Conservation (phyloP, 2,113 vertebrate genomes). For the Perca flavescens region DNA sequence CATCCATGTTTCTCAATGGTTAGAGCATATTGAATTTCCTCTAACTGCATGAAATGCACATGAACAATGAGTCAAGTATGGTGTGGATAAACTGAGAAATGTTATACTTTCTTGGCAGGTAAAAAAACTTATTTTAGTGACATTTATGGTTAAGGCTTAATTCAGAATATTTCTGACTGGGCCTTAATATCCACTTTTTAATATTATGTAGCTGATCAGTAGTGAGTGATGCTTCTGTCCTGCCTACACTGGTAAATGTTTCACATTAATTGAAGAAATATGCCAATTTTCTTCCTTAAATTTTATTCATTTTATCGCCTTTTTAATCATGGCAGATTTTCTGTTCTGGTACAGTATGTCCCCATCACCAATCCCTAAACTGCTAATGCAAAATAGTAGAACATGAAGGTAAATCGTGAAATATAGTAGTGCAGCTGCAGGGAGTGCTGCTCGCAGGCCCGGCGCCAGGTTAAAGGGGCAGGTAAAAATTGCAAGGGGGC, state of each 20-base stretch:
- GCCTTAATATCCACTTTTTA: not conserved
- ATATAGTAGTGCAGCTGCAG: constrained; percentile 38
- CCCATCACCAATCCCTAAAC: not conserved
- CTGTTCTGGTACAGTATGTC: not conserved
- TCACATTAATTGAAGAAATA: not conserved
- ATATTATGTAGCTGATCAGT: not conserved
- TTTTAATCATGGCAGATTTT: not conserved
- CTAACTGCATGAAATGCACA: not conserved
- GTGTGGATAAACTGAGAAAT: not conserved
- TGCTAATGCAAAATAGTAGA: constrained; percentile 18
- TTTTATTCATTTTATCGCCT: not conserved
- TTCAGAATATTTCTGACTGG: no score
- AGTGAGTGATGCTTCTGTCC: not conserved
- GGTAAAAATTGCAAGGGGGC: no score
- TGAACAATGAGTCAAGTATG: not conserved
- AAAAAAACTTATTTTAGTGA: not conserved
- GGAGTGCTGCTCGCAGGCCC: constrained; percentile 10
- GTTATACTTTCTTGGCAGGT: not conserved
- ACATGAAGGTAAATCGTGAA: constrained; percentile 30
- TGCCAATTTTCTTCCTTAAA: not conserved
- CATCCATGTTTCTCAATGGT: constrained; percentile 34
- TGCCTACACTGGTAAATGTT: not conserved
- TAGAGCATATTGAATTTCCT: constrained; percentile 36
- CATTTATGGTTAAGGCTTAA: not conserved
- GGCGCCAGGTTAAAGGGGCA: no score